phyloP scores from a whole-genome alignment of 2,797 vertebrate genomes.

The Todus mexicanus region DNA sequence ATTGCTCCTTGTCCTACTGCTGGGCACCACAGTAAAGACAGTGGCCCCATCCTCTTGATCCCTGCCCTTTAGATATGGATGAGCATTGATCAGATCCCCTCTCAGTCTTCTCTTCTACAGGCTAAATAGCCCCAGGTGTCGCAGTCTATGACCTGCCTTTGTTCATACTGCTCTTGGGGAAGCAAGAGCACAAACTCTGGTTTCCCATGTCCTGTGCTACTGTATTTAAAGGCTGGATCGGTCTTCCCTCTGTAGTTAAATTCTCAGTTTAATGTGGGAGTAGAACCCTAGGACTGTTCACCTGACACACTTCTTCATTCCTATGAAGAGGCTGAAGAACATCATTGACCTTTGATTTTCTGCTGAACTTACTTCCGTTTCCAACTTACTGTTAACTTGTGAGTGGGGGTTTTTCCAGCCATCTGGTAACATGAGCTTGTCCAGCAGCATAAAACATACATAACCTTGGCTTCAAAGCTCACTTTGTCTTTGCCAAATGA shows the following conservation, averaged over 20 bases:
- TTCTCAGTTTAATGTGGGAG: neutral
- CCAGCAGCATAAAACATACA: neutral
- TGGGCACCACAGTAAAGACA: neutral
- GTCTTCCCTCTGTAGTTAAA: neutral
- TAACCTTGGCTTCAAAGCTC: neutral
- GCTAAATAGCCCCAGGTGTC: neutral
- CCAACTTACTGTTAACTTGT: accelerated
- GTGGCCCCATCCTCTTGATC: neutral
- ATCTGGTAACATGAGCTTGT: neutral
- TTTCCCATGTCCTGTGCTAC: neutral
- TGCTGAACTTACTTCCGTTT: neutral
- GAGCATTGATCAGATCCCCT: neutral
- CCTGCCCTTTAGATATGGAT: neutral
- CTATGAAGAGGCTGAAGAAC: neutral
- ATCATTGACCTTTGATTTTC: neutral
- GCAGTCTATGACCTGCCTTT: neutral
- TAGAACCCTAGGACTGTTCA: neutral
- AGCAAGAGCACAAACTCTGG: neutral
- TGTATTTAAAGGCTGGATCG: neutral
- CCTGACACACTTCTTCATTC: neutral
- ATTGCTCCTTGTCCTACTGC: neutral
- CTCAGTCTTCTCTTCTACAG: neutral
- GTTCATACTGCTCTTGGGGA: neutral
- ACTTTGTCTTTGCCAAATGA: constrained; percentile 23
- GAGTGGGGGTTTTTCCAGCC: neutral